Conservation (phyloP, 2,888 invertebrate genomes). For the Serrognathus titanus region DNA sequence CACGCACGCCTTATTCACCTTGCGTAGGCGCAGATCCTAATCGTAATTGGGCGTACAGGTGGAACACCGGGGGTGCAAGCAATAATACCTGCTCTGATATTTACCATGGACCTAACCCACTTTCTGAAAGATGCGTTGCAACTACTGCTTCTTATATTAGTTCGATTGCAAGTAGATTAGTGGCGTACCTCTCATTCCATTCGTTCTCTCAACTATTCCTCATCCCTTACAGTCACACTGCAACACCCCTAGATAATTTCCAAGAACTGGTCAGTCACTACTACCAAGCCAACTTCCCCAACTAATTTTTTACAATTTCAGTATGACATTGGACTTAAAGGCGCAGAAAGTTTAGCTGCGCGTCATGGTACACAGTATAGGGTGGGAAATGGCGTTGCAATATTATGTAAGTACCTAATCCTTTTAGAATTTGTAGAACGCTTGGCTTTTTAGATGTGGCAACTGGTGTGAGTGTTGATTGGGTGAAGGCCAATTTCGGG, state of each 20-base stretch:
- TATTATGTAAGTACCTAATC: slow-evolving; percentile 46
- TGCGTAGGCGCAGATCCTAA: slow-evolving; percentile 72
- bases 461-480: too few species aligned
- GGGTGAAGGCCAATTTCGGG: too few species aligned
- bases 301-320: slow-evolving; percentile 8
- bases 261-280: slow-evolving; percentile 52
- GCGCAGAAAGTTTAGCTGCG: slow-evolving; percentile 36
- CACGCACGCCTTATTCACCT: slow-evolving; percentile 51
- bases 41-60: slow-evolving; percentile 71
- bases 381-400: slow-evolving; percentile 49
- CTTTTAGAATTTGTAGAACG: too few species aligned
- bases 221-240: slow-evolving; percentile 67
- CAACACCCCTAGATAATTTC: slow-evolving; percentile 56
- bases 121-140: slow-evolving; percentile 67
- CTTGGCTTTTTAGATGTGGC: too few species aligned
- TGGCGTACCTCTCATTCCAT: slow-evolving; percentile 68
- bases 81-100: slow-evolving; percentile 57
- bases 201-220: slow-evolving; percentile 69
- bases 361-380: slow-evolving; percentile 45
- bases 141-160: slow-evolving; percentile 55
- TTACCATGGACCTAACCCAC: slow-evolving; percentile 63
- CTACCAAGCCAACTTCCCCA: not conserved
- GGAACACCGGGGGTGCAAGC: slow-evolving; percentile 60
- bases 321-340: slow-evolving; percentile 14
- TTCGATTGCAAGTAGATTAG: slow-evolving; percentile 33